A percentile compares a stretch with the other conserved stretches of the same genome.
Conservation (phyloP, 2,888 invertebrate species). For the Xylota segnis region DNA sequence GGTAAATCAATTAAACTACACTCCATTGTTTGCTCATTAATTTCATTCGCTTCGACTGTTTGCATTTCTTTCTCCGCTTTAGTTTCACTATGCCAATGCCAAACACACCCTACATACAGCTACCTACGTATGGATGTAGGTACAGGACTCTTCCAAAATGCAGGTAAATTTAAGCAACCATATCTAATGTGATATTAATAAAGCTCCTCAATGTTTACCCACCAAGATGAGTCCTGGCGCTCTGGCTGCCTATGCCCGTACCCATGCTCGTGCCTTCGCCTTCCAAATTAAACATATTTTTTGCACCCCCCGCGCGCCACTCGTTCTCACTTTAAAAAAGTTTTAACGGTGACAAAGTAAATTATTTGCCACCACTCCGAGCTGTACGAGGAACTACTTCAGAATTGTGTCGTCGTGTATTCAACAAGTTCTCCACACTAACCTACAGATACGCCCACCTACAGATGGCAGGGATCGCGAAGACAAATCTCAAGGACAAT, state of each 20-base stretch:
- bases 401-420: slow-evolving; percentile 61
- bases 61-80: slow-evolving; percentile 40
- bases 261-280: not conserved
- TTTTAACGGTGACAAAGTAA: slow-evolving; percentile 71
- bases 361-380: slow-evolving; percentile 65
- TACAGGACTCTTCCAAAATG: slow-evolving; percentile 24
- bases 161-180: slow-evolving; percentile 62
- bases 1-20: slow-evolving; percentile 72
- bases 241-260: not conserved
- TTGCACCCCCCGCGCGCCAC: not conserved
- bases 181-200: slow-evolving; percentile 74
- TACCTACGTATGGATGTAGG: not conserved
- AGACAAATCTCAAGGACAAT: slow-evolving; percentile 75
- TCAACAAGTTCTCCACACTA: slow-evolving; percentile 64
- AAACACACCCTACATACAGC: slow-evolving; percentile 12
- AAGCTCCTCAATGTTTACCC: slow-evolving; percentile 63
- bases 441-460: too few relatives aligned
- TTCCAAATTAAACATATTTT: slow-evolving; percentile 56
- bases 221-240: slow-evolving; percentile 32
- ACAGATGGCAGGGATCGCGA: not conserved
- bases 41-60: slow-evolving; percentile 72
- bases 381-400: slow-evolving; percentile 45
- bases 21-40: slow-evolving; percentile 76
- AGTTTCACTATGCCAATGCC: slow-evolving; percentile 11
- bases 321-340: slow-evolving; percentile 36